phyloP scores from a whole-genome alignment of 2,797 vertebrate genomes.

The Muscicapa comitata region DNA sequence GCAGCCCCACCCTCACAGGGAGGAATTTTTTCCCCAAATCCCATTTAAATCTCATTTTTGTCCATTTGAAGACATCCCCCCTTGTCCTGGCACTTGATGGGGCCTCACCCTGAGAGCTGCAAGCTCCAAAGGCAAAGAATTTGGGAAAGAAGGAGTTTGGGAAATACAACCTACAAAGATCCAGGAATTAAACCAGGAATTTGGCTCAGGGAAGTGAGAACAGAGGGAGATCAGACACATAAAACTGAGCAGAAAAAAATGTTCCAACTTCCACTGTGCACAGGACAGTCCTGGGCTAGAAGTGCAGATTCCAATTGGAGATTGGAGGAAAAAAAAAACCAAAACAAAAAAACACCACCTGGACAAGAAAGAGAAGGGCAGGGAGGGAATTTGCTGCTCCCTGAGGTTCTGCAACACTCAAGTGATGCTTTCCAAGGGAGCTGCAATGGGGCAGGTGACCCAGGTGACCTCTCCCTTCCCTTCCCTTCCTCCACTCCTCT shows the following conservation, averaged over 20 bases:
- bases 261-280: background rate
- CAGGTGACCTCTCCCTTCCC: background rate
- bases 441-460: background rate
- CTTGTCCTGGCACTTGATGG: background rate
- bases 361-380: background rate
- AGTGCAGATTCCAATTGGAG: too few species aligned
- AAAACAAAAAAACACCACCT: accelerated
- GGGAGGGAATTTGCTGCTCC: background rate
- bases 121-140: background rate
- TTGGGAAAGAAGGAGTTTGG: background rate
- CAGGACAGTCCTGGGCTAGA: background rate
- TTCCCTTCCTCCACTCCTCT: background rate
- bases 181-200: accelerated
- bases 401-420: background rate
- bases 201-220: background rate
- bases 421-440: background rate
- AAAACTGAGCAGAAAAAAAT: background rate
- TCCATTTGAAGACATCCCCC: background rate
- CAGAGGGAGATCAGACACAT: background rate
- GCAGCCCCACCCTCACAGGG: background rate
- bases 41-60: background rate
- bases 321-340: too few species aligned
- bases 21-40: background rate
- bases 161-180: accelerated
- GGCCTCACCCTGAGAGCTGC: background rate